Evolutionary conservation across 2,888 invertebrate species (phyloP), one percentile per base, ranked within the genome.

Genomic region (Diplolepis rosae): DNA sequence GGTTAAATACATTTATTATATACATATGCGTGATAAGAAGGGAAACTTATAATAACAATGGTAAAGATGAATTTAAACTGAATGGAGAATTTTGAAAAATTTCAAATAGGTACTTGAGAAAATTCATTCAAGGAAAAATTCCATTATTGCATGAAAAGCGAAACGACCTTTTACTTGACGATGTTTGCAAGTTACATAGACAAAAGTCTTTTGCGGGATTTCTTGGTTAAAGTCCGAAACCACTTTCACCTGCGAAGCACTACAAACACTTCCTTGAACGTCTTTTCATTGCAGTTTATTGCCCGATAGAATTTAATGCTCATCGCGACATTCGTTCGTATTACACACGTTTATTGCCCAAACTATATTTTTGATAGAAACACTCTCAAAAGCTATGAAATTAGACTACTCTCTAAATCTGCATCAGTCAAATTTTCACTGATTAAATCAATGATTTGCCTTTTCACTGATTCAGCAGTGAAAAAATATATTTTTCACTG

Each of bases 181-280:
- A 35, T 13, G 32, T 5, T 6, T 15, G n/a, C 15, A 42, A 42
- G 42, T 42, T n/a, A 11, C 56, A 22, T 32, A 32, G 32, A 56
- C 56, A 56, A 35, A 56, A 61, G 15, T 39, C 39, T 61, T 61
- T 24, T 24, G 35, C 27, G 61, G 61, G 35, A 61, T 61, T 61
- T 61, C 61, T 39, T 22, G 22, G 56, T 56, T 56, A 35, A 52
- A 52, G 32, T 35, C 56, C 32, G 27, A 61, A 7, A 83, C 79
- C 81, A 85, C 85, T 85, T 85, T 85, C 85, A 85, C 85, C 82
- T 70, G 76, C 68, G 71, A 69, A 74, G 76, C 70, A 72, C 70
- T 61, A 70, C 68, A 76, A 76, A 69, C 79, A 84, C 83, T 83
- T 84, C 84, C 82, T 82, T 75, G 77, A 74, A 68, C 73, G 73